These are phyloP conservation scores for Suillia variegata DNA, from an alignment of 2,888 invertebrate species.

Conservation along the genomic window DNA sequence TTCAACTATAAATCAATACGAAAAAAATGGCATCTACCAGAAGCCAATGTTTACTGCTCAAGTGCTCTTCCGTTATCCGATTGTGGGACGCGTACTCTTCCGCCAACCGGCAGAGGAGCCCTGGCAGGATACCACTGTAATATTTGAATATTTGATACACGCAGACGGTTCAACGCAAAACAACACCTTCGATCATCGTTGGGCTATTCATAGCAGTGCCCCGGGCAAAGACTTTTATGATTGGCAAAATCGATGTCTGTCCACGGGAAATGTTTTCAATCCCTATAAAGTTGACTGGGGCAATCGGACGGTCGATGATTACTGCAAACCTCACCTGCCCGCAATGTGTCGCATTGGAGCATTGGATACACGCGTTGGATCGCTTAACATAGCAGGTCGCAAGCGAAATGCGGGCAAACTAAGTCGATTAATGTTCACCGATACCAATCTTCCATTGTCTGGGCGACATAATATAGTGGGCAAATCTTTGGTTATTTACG, in stretches of 20 bases:
- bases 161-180: slow-evolving; percentile 82
- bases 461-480: slow-evolving; percentile 75
- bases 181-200: slow-evolving; percentile 76
- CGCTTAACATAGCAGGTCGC: slow-evolving; percentile 75
- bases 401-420: slow-evolving; percentile 69
- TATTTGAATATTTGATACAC: slow-evolving; percentile 84
- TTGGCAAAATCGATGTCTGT: slow-evolving; percentile 84
- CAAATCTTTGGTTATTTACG: slow-evolving; percentile 84
- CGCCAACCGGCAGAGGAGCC: slow-evolving; percentile 80
- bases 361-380: slow-evolving; percentile 73
- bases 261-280: slow-evolving; percentile 77
- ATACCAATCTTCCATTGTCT: slow-evolving; percentile 74
- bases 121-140: slow-evolving; percentile 82
- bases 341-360: slow-evolving; percentile 79
- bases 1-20: slow-evolving; percentile 69
- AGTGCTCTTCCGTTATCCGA: slow-evolving; percentile 83
- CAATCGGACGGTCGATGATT: slow-evolving; percentile 65
- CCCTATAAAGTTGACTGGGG: slow-evolving; percentile 76
- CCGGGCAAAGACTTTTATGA: slow-evolving; percentile 89
- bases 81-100: slow-evolving; percentile 83
- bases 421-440: slow-evolving; percentile 80
- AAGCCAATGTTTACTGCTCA: slow-evolving; percentile 78
- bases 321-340: slow-evolving; percentile 66
- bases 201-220: slow-evolving; percentile 80
- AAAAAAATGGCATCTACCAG: slow-evolving; percentile 70